Evolutionary conservation across 64 coral and sea anemone species (phyloP).

Genomic region (Stichodactyla mertensii): DNA sequence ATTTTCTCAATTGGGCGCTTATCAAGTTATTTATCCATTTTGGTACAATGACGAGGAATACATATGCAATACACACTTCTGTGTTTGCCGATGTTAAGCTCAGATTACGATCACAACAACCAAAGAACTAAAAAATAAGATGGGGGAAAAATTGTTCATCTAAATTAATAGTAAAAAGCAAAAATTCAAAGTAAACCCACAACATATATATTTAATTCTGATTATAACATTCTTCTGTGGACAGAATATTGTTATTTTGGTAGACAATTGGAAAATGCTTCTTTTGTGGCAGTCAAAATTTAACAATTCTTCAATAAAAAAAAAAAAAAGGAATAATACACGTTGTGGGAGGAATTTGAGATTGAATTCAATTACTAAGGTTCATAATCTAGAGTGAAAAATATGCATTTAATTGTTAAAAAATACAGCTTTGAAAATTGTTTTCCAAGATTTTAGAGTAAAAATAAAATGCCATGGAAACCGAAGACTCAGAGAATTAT

Average conservation of each 20-base stretch:
- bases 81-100: neutral
- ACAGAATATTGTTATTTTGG: neutral
- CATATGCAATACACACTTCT: neutral
- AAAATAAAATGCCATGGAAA: constrained; percentile 14
- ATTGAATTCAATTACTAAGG: neutral
- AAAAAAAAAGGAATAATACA: neutral
- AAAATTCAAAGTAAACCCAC: neutral
- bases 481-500: neutral
- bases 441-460: neutral
- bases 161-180: neutral
- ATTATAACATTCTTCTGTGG: neutral
- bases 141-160: neutral
- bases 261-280: neutral
- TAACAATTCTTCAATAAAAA: neutral
- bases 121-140: neutral
- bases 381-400: neutral
- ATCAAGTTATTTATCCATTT: neutral
- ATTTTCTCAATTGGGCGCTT: neutral
- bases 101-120: neutral
- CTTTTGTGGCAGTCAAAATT: neutral
- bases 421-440: neutral
- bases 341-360: too few species aligned
- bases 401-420: neutral
- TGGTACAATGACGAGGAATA: neutral
- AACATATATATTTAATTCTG: neutral